These are phyloP conservation scores for Dasyprocta punctata DNA, from an alignment of 2,113 vertebrate genomes.

Conservation along the genomic window DNA sequence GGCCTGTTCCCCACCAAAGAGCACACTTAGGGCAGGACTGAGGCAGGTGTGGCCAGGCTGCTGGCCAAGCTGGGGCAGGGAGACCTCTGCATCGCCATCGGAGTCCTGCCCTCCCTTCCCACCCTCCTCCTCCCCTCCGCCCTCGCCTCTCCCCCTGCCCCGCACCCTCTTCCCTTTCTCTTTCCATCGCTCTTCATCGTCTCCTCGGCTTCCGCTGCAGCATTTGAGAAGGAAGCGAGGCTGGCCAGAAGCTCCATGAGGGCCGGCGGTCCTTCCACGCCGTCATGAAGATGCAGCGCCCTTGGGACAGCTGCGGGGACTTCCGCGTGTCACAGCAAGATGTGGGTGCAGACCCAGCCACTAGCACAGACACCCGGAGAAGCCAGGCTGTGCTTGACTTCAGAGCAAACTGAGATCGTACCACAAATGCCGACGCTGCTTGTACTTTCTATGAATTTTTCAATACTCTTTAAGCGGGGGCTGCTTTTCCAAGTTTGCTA, in stretches of 20 bases:
- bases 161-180: too few species aligned
- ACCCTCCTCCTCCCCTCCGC: too few species aligned
- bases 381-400: background rate
- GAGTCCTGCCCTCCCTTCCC: background rate
- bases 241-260: background rate
- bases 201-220: too few species aligned
- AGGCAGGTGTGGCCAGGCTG: background rate
- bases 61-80: too few species aligned
- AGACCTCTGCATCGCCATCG: fast-evolving
- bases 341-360: background rate
- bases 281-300: background rate
- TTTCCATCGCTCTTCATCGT: fast-evolving
- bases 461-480: background rate
- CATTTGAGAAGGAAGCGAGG: background rate
- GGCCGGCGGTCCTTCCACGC: background rate
- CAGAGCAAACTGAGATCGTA: background rate
- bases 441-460: background rate
- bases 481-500: background rate
- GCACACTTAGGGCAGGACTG: too few species aligned
- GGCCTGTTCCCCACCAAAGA: background rate
- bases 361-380: background rate
- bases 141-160: background rate
- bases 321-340: background rate
- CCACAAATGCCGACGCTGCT: background rate
- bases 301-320: background rate